phyloP scores from a whole-genome alignment of 2,113 vertebrate genomes.

The Glaucomys volans region DNA sequence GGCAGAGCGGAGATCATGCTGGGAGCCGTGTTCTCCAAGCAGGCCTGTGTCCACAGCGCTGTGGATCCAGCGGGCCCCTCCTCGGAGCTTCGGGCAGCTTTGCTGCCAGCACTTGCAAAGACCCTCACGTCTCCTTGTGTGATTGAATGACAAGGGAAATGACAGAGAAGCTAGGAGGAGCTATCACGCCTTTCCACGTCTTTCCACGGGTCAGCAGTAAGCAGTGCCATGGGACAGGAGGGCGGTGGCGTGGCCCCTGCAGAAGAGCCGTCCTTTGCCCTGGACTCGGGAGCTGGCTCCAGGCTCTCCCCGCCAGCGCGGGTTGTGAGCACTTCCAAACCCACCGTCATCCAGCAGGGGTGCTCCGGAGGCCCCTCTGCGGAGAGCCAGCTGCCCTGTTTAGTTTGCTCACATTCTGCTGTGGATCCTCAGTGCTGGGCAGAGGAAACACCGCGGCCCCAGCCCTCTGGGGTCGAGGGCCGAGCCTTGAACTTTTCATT shows the following conservation, averaged over 20 bases:
- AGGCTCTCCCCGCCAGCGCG: constrained; percentile 48
- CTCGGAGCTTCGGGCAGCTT: neutral
- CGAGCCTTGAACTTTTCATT: neutral
- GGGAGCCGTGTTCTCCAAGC: rapidly evolving
- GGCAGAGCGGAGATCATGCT: rapidly evolving
- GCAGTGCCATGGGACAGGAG: neutral
- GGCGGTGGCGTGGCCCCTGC: neutral
- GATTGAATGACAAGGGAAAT: neutral
- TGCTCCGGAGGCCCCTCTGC: constrained; percentile 64
- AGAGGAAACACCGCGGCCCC: constrained; percentile 65
- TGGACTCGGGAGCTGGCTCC: constrained; percentile 63
- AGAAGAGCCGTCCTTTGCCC: constrained; percentile 70
- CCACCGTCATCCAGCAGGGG: constrained; percentile 63
- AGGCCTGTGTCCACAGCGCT: rapidly evolving
- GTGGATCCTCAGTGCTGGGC: constrained; percentile 64
- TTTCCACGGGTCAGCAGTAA: neutral
- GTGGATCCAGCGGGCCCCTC: rapidly evolving
- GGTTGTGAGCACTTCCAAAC: constrained; percentile 71
- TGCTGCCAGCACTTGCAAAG: neutral
- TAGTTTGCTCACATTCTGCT: constrained; percentile 56
- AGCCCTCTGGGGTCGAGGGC: constrained; percentile 20
- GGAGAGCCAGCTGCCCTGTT: constrained; percentile 71
- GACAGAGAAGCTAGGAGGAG: neutral
- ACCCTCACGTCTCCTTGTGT: neutral
- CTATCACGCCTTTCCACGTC: neutral